These are phyloP conservation scores for Ommatoiulus sabulosus DNA, from an alignment of 2,888 invertebrate species.

Conservation along the genomic window DNA sequence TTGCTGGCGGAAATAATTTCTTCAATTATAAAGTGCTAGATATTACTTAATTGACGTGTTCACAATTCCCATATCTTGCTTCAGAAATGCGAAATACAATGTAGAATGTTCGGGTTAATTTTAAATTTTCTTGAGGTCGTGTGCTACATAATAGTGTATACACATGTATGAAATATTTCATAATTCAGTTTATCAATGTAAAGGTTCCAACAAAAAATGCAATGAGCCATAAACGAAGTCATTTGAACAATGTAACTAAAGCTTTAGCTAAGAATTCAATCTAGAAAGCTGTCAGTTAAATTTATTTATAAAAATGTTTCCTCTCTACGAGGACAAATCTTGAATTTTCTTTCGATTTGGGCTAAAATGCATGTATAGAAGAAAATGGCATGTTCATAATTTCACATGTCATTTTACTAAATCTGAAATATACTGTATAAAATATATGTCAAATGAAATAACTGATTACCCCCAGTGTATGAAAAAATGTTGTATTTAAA, in stretches of 20 bases:
- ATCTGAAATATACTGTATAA: no score
- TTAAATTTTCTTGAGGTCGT: background rate
- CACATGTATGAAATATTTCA: background rate
- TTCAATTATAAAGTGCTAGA: conserved; percentile 29
- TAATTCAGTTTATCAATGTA: no score
- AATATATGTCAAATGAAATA: no score
- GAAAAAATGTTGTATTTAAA: no score
- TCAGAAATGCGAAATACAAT: background rate
- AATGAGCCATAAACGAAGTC: background rate
- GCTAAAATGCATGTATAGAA: no score
- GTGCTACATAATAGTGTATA: background rate
- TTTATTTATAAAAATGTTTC: no score
- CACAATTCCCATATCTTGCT: background rate
- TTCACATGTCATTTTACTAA: no score
- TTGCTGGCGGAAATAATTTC: background rate
- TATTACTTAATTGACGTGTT: background rate
- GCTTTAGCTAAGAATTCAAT: background rate
- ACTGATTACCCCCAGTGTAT: no score
- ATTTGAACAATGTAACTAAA: background rate
- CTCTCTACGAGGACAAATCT: background rate
- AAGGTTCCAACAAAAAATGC: no score
- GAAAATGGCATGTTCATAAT: no score
- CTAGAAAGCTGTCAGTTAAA: background rate
- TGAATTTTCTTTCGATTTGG: background rate
- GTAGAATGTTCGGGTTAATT: background rate